These are phyloP conservation scores for Threskiornis aethiopicus DNA, from an alignment of 2,797 vertebrate species.

Conservation along the genomic window DNA sequence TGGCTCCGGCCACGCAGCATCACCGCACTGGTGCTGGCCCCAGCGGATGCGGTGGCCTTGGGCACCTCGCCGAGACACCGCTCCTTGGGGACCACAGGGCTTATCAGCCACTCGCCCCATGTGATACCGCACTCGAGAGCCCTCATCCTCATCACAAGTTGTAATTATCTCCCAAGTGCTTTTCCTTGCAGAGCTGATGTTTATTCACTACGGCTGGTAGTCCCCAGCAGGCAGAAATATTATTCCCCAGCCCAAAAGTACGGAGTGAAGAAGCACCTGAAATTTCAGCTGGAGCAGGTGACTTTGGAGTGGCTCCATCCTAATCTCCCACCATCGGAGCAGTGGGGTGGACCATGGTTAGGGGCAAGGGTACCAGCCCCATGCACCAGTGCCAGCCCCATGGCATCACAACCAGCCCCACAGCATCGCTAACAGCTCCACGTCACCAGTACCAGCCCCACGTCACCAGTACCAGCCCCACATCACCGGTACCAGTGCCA, in stretches of 20 bases:
- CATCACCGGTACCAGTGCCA: neutral
- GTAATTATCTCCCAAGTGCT: neutral
- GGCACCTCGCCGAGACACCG: accelerated
- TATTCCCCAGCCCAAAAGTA: neutral
- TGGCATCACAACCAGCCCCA: neutral
- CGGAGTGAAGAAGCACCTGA: neutral
- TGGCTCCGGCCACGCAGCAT: neutral
- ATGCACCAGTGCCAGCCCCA: neutral
- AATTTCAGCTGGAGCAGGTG: neutral
- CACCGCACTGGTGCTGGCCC: neutral
- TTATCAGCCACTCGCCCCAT: neutral
- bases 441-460: neutral
- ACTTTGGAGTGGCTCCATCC: neutral
- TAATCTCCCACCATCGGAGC: neutral
- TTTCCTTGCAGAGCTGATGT: neutral
- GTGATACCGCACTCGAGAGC: accelerated
- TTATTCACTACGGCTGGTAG: neutral
- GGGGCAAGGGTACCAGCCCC: neutral
- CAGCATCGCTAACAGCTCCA: neutral
- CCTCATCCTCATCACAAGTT: neutral
- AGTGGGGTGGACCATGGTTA: no score
- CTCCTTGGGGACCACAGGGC: neutral
- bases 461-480: neutral
- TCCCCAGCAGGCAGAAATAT: neutral
- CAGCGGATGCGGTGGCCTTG: accelerated